These are phyloP conservation scores for Trichoplusia ni DNA, from an alignment of 1,140 invertebrate genomes.

Conservation along the genomic window DNA sequence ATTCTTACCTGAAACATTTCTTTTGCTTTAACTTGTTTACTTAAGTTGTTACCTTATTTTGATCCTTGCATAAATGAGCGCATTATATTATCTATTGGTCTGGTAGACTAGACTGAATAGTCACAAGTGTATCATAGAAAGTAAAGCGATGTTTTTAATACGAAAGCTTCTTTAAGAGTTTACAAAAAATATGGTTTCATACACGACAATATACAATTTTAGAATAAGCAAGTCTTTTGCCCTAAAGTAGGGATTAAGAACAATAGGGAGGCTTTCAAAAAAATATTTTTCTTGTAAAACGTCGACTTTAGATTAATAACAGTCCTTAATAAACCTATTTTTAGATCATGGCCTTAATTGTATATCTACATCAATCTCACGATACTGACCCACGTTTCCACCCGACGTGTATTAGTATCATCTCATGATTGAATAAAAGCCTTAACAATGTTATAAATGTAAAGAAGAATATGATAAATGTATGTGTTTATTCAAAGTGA, in stretches of 20 bases:
- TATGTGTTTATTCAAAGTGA: constrained; percentile 13
- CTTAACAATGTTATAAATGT: background rate
- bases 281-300: no score
- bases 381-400: constrained; percentile 18
- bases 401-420: background rate
- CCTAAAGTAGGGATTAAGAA: no score
- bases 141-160: constrained; percentile 14
- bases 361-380: constrained; percentile 1
- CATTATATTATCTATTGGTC: background rate
- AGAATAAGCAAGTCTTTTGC: no score
- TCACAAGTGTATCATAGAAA: constrained; percentile 13
- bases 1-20: no score
- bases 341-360: no score
- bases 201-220: no score
- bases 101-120: background rate
- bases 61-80: background rate
- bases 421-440: background rate
- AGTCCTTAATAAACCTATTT: background rate
- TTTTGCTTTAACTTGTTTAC: no score
- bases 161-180: no score
- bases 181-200: no score
- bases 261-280: no score
- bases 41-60: no score
- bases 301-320: no score
- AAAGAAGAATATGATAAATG: background rate